Conservation (phyloP, 2,797 vertebrate species). For the Triplophysa yarkandensis region DNA sequence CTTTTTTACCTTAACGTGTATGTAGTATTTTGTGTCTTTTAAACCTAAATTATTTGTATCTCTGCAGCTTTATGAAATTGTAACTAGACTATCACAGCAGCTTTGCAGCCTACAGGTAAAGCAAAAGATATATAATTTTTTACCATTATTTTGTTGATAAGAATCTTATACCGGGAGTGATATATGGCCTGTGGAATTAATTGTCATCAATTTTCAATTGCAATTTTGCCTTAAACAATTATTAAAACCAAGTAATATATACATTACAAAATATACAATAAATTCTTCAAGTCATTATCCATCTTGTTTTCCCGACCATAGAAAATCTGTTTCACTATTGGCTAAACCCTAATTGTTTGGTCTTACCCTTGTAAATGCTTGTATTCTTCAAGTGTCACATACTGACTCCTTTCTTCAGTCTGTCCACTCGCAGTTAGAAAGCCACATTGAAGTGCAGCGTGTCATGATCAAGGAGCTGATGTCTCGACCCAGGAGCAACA, state of each 20-base stretch:
- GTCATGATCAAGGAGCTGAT: conserved; percentile 73
- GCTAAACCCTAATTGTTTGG: too few species aligned
- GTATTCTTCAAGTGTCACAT: neutral
- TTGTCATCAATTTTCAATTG: too few species aligned
- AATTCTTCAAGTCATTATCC: too few species aligned
- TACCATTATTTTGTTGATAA: neutral
- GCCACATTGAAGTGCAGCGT: conserved; percentile 79
- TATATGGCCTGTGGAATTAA: too few species aligned
- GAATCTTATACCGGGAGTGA: too few species aligned
- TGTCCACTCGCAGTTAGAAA: conserved; percentile 83
- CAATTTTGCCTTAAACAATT: too few species aligned
- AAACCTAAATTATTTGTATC: neutral
- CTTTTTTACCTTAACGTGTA: neutral
- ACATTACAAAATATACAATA: too few species aligned
- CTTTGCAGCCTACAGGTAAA: conserved; percentile 88
- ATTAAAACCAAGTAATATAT: too few species aligned
- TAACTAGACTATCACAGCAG: conserved; percentile 76
- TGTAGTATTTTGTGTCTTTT: neutral
- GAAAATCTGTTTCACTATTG: too few species aligned
- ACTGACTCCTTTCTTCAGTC: conserved; percentile 67
- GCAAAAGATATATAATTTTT: neutral
- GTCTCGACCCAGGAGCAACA: conserved; percentile 68
- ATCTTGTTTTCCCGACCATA: too few species aligned
- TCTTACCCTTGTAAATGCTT: neutral
- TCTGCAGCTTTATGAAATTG: conserved; percentile 76